Evolutionary conservation across 1,140 invertebrate genomes (phyloP).

Genomic region (Samia ricini): DNA sequence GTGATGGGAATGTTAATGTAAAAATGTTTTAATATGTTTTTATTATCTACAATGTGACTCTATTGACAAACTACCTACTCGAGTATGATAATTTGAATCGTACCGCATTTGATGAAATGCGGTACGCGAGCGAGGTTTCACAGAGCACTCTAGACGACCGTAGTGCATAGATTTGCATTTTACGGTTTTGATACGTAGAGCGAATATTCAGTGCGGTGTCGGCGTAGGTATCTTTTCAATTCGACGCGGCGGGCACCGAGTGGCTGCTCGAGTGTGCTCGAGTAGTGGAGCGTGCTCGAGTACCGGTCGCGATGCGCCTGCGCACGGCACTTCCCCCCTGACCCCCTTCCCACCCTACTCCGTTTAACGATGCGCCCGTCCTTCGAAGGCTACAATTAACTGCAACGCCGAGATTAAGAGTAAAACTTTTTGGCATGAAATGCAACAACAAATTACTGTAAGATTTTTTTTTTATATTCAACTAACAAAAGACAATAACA

Average conservation of each 20-base stretch:
- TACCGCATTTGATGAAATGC: slow-evolving; percentile 73
- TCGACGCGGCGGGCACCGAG: slow-evolving; percentile 67
- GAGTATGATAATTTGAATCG: slow-evolving; percentile 69
- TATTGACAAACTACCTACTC: slow-evolving; percentile 59
- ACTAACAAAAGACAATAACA: not conserved
- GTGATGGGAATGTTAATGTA: no score
- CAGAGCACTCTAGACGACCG: slow-evolving; percentile 70
- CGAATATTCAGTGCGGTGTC: slow-evolving; percentile 74
- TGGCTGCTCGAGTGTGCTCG: slow-evolving; percentile 60
- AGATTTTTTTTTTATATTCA: slow-evolving; percentile 8
- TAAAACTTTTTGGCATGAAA: slow-evolving; percentile 63
- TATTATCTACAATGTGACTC: slow-evolving; percentile 50
- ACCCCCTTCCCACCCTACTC: slow-evolving; percentile 15
- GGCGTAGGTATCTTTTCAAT: slow-evolving; percentile 75
- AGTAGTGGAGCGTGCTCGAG: slow-evolving; percentile 72
- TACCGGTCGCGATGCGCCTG: slow-evolving; percentile 59
- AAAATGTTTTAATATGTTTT: slow-evolving; percentile 13
- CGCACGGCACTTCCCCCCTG: slow-evolving; percentile 41
- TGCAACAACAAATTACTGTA: slow-evolving; percentile 1
- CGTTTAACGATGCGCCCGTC: slow-evolving; percentile 18
- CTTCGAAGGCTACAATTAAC: slow-evolving; percentile 66
- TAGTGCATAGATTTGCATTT: slow-evolving; percentile 77
- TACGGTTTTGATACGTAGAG: slow-evolving; percentile 74
- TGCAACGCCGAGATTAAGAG: slow-evolving; percentile 40
- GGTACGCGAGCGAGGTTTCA: slow-evolving; percentile 41